Base-by-base conservation (phyloP, 1,140 invertebrate genomes). In the Centruroides sculpturatus region DNA sequence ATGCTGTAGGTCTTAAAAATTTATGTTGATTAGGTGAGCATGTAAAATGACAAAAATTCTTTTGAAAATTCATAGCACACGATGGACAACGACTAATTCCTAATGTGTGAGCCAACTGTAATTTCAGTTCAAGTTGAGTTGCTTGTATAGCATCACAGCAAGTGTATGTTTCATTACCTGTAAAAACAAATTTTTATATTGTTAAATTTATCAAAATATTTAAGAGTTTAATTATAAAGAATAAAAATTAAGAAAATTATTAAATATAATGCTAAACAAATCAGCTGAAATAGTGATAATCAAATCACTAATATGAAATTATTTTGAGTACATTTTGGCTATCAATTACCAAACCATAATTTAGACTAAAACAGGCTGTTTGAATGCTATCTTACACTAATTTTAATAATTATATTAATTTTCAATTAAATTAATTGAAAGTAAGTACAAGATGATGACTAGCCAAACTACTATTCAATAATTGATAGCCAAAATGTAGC, bases 41-140 rank as follows among this genome's bases (percentile, higher is more conserved):
- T 1, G 63, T 61, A 51, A 64, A 48, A 49, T 66, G 51, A 55
- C 68, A 69, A 55, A 69, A 63, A n/a, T 59, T 53, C 35, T 57
- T 49, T 8, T 64, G 61, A 47, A 67, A 69, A 55, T 69, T 69
- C 35, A 63, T 48, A 34, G 57, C 55, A 54, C 68, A 69, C 9
- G 67, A 67, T 35, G 66, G 66, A 59, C 68, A 69, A 49, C 63
- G 48, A 13, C 55, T 48, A 41, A 69, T 57, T 13, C 67, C 67
- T 12, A 64, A 34, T 51, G 6, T 23, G 41, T 59, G 54, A 3
- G 56, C 63, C 11, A 64, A 11, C 13, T 49, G 35, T 53, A 61
- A 51, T 49, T 60, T 57, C 5, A 48, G 36, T 12, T 61, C 23
- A 34, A 59, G 58, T 51, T 57, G 23, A 6, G 46, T 11, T 2